Conservation (phyloP, 2,113 vertebrate genomes). For the Manacus vitellinus region DNA sequence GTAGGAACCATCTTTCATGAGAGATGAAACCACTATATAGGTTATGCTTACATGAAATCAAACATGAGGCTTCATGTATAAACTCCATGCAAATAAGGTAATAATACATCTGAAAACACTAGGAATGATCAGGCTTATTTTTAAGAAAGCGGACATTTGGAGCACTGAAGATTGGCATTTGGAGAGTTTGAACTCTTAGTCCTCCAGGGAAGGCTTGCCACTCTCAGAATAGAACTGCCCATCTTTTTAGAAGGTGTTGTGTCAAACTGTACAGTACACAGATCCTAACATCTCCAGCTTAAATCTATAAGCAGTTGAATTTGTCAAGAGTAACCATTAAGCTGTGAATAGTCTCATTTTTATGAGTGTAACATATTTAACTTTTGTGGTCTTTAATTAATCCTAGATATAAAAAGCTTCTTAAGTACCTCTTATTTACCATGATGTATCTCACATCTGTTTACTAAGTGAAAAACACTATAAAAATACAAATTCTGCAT, state of each 20-base stretch:
- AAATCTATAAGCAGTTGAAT: neutral
- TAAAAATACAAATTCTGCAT: neutral
- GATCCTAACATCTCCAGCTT: neutral
- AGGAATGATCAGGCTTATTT: neutral
- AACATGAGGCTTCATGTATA: neutral
- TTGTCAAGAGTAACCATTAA: neutral
- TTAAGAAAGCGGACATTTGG: neutral
- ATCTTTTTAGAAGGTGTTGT: accelerated
- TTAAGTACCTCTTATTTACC: neutral
- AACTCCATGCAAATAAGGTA: neutral
- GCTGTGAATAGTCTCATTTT: neutral
- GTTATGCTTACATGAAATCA: neutral
- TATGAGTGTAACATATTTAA: neutral
- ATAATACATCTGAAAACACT: neutral
- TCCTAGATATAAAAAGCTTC: neutral
- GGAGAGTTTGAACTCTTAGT: neutral
- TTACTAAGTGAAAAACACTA: neutral
- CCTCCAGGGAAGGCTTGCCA: neutral
- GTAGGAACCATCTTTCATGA: neutral
- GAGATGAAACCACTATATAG: neutral
- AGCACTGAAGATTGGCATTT: neutral
- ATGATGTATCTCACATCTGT: neutral
- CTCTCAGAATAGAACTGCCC: neutral
- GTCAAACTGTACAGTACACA: neutral
- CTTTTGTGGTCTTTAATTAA: neutral